Conservation (phyloP, 53 echinoderm and acorn worm species). For the Antedon mediterranea region DNA sequence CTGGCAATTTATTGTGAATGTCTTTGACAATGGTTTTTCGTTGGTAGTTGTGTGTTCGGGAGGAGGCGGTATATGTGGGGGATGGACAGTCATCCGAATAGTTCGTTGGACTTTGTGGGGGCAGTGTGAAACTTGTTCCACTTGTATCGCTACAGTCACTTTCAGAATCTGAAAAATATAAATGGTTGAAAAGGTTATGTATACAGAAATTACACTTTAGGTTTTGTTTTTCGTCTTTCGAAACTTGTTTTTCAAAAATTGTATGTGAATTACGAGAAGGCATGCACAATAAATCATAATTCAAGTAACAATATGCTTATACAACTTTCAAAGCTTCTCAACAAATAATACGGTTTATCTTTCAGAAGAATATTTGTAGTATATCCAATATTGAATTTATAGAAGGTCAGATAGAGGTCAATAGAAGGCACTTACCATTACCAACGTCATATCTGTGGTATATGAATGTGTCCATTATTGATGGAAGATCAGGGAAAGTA, state of each 20-base stretch:
- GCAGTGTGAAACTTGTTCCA: not conserved
- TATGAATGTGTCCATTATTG: not conserved
- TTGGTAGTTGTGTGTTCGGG: constrained; percentile 79
- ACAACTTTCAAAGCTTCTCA: no score
- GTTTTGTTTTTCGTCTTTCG: not conserved
- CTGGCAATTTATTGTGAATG: constrained; percentile 7
- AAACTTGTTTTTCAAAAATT: not conserved
- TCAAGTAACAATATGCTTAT: no score
- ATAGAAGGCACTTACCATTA: no score
- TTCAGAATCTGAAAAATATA: not conserved
- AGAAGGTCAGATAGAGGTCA: no score
- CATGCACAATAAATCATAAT: no score
- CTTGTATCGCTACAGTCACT: not conserved
- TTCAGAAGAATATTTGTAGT: no score
- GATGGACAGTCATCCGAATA: not conserved
- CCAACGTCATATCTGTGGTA: no score
- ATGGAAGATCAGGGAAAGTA: not conserved
- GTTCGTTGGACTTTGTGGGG: constrained; percentile 1
- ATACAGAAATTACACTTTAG: not conserved
- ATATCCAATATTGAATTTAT: no score
- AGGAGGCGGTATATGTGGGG: not conserved
- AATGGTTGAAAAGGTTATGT: not conserved
- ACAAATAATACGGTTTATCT: no score
- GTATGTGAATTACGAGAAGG: no score
- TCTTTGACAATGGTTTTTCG: constrained; percentile 37